phyloP scores from a whole-genome alignment of 2,113 vertebrate species.

The Smithornis capensis region DNA sequence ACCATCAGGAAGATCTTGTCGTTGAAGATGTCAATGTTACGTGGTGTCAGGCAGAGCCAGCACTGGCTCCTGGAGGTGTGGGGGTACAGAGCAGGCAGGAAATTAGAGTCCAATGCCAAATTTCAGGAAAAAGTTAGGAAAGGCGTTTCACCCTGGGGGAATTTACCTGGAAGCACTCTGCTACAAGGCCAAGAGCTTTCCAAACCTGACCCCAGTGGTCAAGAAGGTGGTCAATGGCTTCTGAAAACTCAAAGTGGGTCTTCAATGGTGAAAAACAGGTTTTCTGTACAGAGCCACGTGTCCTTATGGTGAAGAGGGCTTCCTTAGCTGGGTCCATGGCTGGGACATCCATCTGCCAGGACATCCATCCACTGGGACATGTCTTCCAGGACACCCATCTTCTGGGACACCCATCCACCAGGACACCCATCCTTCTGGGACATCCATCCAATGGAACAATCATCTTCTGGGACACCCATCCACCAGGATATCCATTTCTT shows the following conservation, averaged over 20 bases:
- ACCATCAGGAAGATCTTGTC: neutral
- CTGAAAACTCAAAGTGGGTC: neutral
- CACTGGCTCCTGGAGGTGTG: fast-evolving
- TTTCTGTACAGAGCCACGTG: neutral
- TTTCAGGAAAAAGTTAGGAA: neutral
- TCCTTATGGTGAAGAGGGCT: neutral
- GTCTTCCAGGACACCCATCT: neutral
- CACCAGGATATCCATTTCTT: neutral
- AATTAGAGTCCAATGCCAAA: neutral
- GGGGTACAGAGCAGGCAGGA: neutral
- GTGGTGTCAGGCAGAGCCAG: neutral
- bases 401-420: neutral
- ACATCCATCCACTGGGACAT: neutral
- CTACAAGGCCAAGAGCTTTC: neutral
- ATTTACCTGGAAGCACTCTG: neutral
- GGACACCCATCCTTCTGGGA: neutral
- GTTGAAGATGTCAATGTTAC: fast-evolving
- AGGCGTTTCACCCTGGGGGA: neutral
- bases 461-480: neutral
- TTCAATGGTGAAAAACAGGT: neutral
- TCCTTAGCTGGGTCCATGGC: neutral
- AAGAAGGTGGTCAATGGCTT: neutral
- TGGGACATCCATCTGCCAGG: neutral
- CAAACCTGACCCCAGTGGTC: neutral
- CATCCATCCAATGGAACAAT: neutral